Evolutionary conservation across 1,140 invertebrate genomes (phyloP), one percentile per base, ranked within the genome.

Genomic region (Brachionus asplanchnoidis): DNA sequence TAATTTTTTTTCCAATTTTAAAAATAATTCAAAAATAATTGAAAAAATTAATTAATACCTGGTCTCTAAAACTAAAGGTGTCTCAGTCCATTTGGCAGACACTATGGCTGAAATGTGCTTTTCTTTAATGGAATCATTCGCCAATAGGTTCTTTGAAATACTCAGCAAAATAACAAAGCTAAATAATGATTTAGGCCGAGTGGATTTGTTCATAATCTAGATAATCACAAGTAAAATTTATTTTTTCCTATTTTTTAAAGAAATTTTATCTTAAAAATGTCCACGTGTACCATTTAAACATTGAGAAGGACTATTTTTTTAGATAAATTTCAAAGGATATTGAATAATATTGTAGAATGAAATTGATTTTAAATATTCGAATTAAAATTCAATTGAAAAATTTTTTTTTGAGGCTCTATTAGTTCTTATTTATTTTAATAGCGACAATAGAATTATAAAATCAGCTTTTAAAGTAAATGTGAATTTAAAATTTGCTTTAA

Each of bases 41-140:
- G 3, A 23, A 46, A 23, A 23, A 26, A 23, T 23, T 50, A 20
- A 17, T 17, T 44, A 77, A 20, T 84, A 84, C 82, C 82, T 60
- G 17, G 82, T 26, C 20, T 84, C 82, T n/a, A 68, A 26, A 46
- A 68, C n/a, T n/a, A 70, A 44, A 42, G 82, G 60, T 20, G 82
- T 84, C 9, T 84, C 42, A 3, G 60, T 56, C 82, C 82, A 84
- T 84, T 84, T 84, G 7, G 82, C 40, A 4, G 46, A 40, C 14
- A 84, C 26, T n/a, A 68, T 70, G 11, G 60, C 60, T 7, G 68
- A 84, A n/a, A 84, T 60, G 32, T 68, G 60, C 36, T 84, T 84
- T 20, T 84, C 82, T 44, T 84, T 84, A 12, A 84, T 50, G 42
- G 73, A 77, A 1, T 50, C 44, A 23, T 4, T 60, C 0, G 53